A percentile compares a stretch with the other conserved stretches of the same genome.
These are phyloP conservation scores for Pseudorhiza aurosa DNA, from an alignment of 30 jellyfish, hydroid and myxozoan species.

Conservation along the genomic window DNA sequence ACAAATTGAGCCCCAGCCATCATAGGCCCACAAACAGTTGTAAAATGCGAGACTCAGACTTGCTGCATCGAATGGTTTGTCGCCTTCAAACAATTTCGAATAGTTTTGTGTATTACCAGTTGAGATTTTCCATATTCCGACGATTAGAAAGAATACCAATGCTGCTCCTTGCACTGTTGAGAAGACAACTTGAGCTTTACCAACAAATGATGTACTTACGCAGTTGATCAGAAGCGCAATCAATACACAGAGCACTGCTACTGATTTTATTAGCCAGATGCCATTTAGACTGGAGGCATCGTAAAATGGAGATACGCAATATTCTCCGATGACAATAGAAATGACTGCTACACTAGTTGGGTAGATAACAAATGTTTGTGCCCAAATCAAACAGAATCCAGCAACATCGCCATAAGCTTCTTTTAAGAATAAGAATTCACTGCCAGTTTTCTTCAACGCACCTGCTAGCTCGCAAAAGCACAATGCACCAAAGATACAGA, in stretches of 20 bases:
- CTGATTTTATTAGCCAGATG: conserved; percentile 21
- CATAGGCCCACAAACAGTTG: conserved; percentile 30
- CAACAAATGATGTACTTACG: conserved; percentile 4
- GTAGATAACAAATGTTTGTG: neutral
- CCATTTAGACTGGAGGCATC: conserved; percentile 18
- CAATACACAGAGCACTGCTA: neutral
- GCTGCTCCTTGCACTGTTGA: conserved; percentile 9
- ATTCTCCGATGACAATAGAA: conserved; percentile 16
- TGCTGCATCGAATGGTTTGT: neutral
- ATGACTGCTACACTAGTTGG: conserved; percentile 25
- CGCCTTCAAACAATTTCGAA: neutral
- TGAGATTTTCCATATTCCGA: conserved; percentile 39
- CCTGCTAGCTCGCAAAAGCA: conserved; percentile 62
- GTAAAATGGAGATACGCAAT: conserved; percentile 18
- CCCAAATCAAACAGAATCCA: conserved; percentile 43
- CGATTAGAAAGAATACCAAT: neutral
- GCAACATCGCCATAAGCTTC: conserved; percentile 47
- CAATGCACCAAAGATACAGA: conserved; percentile 46
- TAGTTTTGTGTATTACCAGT: conserved; percentile 19
- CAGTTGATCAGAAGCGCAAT: neutral
- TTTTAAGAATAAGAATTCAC: conserved; percentile 21
- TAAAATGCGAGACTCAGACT: conserved; percentile 40
- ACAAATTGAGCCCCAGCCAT: conserved; percentile 56
- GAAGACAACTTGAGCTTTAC: conserved; percentile 24
- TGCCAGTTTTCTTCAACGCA: conserved; percentile 45